Evolutionary conservation across 2,888 invertebrate species (phyloP).

Genomic region (Glaucopsyche alexis): DNA sequence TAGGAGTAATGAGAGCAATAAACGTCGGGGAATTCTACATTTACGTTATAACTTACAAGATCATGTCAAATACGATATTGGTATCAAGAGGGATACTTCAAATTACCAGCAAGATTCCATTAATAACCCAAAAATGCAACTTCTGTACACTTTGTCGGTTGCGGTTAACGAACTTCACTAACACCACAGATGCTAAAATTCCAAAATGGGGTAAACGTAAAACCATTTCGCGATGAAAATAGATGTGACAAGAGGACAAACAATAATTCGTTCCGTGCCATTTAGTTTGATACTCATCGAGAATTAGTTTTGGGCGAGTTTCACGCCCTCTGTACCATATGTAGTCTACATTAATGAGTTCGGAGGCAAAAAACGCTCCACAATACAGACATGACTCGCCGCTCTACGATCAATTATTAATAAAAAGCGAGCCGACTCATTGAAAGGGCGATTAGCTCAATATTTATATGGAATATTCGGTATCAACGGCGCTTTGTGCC

Average conservation of each 20-base stretch:
- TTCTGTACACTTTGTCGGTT: neutral
- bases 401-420: slow-evolving; percentile 78
- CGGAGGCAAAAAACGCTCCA: slow-evolving; percentile 71
- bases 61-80: neutral
- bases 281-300: slow-evolving; percentile 56
- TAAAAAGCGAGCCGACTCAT: slow-evolving; percentile 79
- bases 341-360: slow-evolving; percentile 71
- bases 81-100: neutral
- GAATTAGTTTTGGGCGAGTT: slow-evolving; percentile 65
- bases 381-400: slow-evolving; percentile 77
- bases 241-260: slow-evolving; percentile 50
- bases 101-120: neutral
- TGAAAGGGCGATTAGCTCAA: slow-evolving; percentile 81
- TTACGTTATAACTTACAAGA: neutral
- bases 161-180: neutral
- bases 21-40: neutral
- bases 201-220: slow-evolving; percentile 12
- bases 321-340: slow-evolving; percentile 58
- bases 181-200: neutral
- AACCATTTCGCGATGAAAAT: slow-evolving; percentile 35
- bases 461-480: slow-evolving; percentile 81
- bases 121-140: neutral
- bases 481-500: slow-evolving; percentile 79
- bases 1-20: neutral
- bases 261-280: slow-evolving; percentile 67